These are phyloP conservation scores for Meliscaeva auricollis DNA, from an alignment of 2,888 invertebrate genomes.

Conservation along the genomic window DNA sequence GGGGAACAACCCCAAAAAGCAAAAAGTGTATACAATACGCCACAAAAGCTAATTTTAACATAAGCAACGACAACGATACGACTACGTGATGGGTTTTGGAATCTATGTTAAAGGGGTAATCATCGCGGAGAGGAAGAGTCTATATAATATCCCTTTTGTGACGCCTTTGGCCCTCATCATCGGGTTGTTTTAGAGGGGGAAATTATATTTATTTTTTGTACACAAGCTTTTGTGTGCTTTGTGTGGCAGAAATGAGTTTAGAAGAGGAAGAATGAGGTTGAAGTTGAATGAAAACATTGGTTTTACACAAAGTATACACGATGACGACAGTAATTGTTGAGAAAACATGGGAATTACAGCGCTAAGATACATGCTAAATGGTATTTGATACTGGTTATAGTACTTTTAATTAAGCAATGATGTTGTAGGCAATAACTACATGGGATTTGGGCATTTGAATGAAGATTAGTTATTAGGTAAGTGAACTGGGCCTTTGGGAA, in stretches of 20 bases:
- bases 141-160: conserved; percentile 28
- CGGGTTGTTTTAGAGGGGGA: neutral
- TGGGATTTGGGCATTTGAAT: neutral
- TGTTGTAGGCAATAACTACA: neutral
- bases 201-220: neutral
- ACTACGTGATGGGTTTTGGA: conserved; percentile 25
- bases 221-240: conserved; percentile 23
- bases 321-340: conserved; percentile 37
- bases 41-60: conserved; percentile 50
- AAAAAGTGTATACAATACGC: conserved; percentile 22
- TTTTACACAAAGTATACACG: conserved; percentile 22
- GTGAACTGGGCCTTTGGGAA: too few species aligned
- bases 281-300: conserved; percentile 32
- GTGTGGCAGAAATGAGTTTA: neutral
- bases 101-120: conserved; percentile 38
- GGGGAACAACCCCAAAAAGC: conserved; percentile 24
- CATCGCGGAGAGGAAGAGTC: conserved; percentile 18
- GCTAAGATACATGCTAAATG: conserved; percentile 17
- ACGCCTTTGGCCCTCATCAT: conserved; percentile 17
- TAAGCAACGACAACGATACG: conserved; percentile 6
- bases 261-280: neutral
- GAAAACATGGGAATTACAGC: conserved; percentile 35
- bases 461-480: too few species aligned
- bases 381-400: neutral
- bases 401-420: conserved; percentile 36